These are phyloP conservation scores for Nomada goodeniana DNA, from an alignment of 2,888 invertebrate species.

Conservation along the genomic window DNA sequence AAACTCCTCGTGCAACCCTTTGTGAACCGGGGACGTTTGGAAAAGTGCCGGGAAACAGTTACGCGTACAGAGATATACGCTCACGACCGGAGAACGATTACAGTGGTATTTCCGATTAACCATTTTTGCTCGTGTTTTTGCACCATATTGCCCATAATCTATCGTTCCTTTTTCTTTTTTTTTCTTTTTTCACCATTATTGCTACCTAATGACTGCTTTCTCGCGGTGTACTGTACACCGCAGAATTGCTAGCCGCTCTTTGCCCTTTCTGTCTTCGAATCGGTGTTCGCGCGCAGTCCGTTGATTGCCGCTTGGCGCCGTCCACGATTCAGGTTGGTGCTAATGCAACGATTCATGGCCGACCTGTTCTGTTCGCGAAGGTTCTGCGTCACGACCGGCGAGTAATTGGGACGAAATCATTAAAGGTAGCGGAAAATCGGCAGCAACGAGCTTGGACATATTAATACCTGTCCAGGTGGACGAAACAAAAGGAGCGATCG, in stretches of 20 bases:
- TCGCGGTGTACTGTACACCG: slow-evolving; percentile 30
- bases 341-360: slow-evolving; percentile 52
- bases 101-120: slow-evolving; percentile 38
- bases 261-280: slow-evolving; percentile 19
- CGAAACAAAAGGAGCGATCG: background rate
- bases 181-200: slow-evolving; percentile 31
- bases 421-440: slow-evolving; percentile 10
- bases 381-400: slow-evolving; percentile 49
- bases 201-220: slow-evolving; percentile 42
- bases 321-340: slow-evolving; percentile 10
- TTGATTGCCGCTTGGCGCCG: slow-evolving; percentile 29
- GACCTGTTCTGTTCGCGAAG: slow-evolving; percentile 28
- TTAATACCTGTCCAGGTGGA: background rate
- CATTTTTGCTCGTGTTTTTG: slow-evolving; percentile 19
- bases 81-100: slow-evolving; percentile 19
- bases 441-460: background rate
- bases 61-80: background rate
- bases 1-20: background rate
- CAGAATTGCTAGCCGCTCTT: slow-evolving; percentile 47
- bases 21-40: background rate
- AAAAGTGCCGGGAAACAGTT: slow-evolving; percentile 21
- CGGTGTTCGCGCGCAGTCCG: background rate
- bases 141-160: slow-evolving; percentile 7
- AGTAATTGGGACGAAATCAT: slow-evolving; percentile 69
- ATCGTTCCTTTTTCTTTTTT: background rate